phyloP scores from a whole-genome alignment of 2,113 vertebrate species.

The Garra rufa region DNA sequence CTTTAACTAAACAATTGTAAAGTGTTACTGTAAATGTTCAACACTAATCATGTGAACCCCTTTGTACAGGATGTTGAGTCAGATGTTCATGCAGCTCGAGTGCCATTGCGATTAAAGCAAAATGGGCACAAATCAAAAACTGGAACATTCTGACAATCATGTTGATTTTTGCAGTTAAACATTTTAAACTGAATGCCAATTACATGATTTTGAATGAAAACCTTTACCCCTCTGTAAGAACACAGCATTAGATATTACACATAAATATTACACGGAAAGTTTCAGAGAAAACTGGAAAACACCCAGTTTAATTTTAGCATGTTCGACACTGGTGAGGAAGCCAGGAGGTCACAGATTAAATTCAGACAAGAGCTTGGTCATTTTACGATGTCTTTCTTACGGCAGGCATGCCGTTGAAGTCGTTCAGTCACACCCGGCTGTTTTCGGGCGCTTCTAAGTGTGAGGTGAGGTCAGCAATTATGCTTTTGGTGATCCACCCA shows the following conservation, averaged over 20 bases:
- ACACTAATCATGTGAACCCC: background rate
- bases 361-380: background rate
- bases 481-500: conserved; percentile 45
- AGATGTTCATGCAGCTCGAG: background rate
- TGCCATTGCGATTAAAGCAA: background rate
- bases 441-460: background rate
- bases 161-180: background rate
- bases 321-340: background rate
- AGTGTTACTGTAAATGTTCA: background rate
- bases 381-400: background rate
- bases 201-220: background rate
- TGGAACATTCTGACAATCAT: background rate
- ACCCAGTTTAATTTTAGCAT: background rate
- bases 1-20: too few species aligned
- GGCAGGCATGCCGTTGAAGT: conserved; percentile 9
- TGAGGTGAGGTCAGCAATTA: conserved; percentile 47
- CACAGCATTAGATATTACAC: background rate
- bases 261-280: conserved; percentile 20
- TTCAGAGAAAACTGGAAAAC: conserved; percentile 15
- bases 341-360: background rate
- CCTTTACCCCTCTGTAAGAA: background rate
- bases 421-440: conserved; percentile 12
- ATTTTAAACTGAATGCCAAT: background rate
- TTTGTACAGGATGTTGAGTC: background rate
- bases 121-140: background rate